Percentiles rank a stretch among this genome's conserved stretches.
Evolutionary conservation across 2,797 vertebrate genomes (phyloP).

Genomic region (Lateolabrax maculatus): DNA sequence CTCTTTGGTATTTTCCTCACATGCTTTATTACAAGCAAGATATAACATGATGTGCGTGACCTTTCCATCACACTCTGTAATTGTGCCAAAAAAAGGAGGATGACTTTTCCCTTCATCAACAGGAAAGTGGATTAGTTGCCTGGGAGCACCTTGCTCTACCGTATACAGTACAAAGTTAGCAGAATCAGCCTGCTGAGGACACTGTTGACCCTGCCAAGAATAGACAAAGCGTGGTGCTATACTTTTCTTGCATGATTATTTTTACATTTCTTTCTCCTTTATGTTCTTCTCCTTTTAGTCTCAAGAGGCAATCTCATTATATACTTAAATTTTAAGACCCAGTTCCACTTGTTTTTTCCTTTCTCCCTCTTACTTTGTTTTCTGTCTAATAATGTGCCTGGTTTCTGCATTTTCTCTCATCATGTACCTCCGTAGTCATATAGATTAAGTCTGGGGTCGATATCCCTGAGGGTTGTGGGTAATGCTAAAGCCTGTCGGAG

Average conservation of each 20-base stretch:
- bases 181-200: constrained; percentile 28
- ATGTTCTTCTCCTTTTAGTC: constrained; percentile 30
- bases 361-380: background rate
- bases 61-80: constrained; percentile 57
- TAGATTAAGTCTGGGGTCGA: constrained; percentile 65
- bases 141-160: constrained; percentile 35
- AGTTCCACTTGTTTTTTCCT: constrained; percentile 53
- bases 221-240: background rate
- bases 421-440: constrained; percentile 40
- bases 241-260: constrained; percentile 34
- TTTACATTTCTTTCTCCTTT: constrained; percentile 23
- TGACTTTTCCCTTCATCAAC: constrained; percentile 42
- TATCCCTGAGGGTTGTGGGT: constrained; percentile 63
- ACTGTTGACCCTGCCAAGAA: constrained; percentile 32
- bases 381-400: constrained; percentile 37
- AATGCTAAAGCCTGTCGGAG: constrained; percentile 56
- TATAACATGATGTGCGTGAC: constrained; percentile 51
- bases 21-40: constrained; percentile 43
- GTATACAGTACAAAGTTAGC: constrained; percentile 29
- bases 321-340: constrained; percentile 48
- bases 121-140: constrained; percentile 44
- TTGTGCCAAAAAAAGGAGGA: constrained; percentile 34
- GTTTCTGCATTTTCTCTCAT: constrained; percentile 47
- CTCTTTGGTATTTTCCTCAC: constrained; percentile 45
- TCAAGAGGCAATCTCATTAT: constrained; percentile 45